Conservation (phyloP, 2,113 vertebrate genomes). For the Salvelinus sp. region DNA sequence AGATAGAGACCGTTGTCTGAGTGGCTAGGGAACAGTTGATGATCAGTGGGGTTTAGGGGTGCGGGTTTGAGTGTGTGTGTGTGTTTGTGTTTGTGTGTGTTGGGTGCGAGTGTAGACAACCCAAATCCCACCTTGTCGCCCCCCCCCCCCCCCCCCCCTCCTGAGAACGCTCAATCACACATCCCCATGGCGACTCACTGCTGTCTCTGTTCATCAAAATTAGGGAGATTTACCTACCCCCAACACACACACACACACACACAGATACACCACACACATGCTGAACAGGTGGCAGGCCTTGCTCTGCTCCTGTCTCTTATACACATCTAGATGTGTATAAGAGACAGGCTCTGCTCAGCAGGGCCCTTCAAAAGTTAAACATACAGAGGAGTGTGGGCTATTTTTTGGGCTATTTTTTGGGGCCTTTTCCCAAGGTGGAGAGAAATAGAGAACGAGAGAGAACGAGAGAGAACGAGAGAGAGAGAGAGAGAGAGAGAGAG, state of each 20-base stretch:
- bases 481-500: too few relatives aligned
- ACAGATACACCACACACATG: neutral
- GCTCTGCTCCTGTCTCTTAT: too few relatives aligned
- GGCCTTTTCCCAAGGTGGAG: constrained; percentile 48
- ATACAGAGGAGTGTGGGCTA: constrained; percentile 55
- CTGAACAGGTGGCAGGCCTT: constrained; percentile 77
- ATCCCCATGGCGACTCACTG: constrained; percentile 68
- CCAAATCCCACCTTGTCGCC: constrained; percentile 27
- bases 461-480: too few relatives aligned
- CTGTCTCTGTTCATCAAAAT: constrained; percentile 74
- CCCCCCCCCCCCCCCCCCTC: constrained; percentile 32
- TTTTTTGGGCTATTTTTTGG: constrained; percentile 54
- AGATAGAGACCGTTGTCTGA: neutral
- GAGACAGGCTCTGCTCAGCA: constrained; percentile 69
- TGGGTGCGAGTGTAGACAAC: too few relatives aligned
- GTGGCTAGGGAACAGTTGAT: too few relatives aligned
- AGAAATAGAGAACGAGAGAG: too few relatives aligned
- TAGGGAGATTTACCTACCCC: constrained; percentile 69
- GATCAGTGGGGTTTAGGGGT: too few relatives aligned
- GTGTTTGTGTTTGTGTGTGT: too few relatives aligned
- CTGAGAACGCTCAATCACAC: constrained; percentile 58
- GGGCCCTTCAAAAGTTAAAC: constrained; percentile 73
- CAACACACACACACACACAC: too few relatives aligned
- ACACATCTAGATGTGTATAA: too few relatives aligned
- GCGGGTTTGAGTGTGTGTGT: too few relatives aligned